Evolutionary conservation across 2,797 vertebrate genomes (phyloP), one percentile per base, ranked within the genome.

Genomic region (Cyprinodon diabolis): DNA sequence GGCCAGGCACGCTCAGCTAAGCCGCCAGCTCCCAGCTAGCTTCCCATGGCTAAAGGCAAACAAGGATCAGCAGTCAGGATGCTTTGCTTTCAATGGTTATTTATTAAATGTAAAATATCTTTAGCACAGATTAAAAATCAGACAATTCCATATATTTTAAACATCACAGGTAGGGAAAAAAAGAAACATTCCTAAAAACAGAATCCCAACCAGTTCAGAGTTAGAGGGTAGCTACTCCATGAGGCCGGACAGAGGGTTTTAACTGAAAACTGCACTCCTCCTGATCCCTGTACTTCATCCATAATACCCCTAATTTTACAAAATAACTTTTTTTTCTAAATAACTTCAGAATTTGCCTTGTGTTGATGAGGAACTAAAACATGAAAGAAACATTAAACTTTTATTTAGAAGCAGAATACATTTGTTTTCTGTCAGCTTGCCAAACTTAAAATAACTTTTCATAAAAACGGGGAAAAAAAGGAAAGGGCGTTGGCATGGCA

Each of bases 101-200:
- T 96, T 96, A 96, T 95, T 96, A 95, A 96, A 95, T 96, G 94
- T 95, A 95, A 95, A 96, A 96, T 96, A 95, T 96, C 93, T 96
- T 95, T 93, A 95, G 94, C 95, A 96, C 95, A 94, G 94, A 93
- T 95, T 95, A 95, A 95, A 96, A 96, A 96, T 94, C 94, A 94
- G 94, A 95, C 93, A 96, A 93, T 90, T 95, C 93, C 94, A 95
- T 92, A 91, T 94, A 94, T 93, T 90, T 92, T 91, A 91, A 94
- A 94, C 92, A 88, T 91, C 93, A 94, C 93, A 92, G 90, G 90
- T 94, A 90, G 91, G 87, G 52, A 63, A 74, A 49, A 87, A 87
- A 84, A 91, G 92, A 92, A 93, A 93, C 91, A 94, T 94, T 93
- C 90, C 91, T 92, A 86, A 92, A 43, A 95, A 92, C 92, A 94